These are phyloP conservation scores for Xiphophorus maculatus DNA, from an alignment of 2,113 vertebrate genomes.

Conservation along the genomic window DNA sequence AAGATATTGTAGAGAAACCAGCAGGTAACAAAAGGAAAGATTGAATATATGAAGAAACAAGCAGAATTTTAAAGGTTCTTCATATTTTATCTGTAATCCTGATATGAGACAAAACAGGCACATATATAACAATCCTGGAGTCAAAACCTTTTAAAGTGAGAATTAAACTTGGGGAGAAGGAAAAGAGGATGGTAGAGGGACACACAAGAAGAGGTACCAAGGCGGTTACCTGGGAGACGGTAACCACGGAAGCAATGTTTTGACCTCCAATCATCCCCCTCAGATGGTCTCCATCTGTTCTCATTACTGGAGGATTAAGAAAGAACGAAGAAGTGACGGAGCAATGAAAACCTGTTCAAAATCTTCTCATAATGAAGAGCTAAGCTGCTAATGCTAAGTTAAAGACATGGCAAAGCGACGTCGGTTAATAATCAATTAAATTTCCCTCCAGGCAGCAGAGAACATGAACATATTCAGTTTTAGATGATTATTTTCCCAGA, in stretches of 20 bases:
- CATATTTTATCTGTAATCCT: background rate
- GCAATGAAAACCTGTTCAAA: background rate
- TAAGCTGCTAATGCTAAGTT: background rate
- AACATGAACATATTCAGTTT: background rate
- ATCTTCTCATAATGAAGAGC: background rate
- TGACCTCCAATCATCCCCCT: slow-evolving; percentile 48
- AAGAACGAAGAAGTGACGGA: slow-evolving; percentile 1
- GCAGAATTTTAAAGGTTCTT: no score
- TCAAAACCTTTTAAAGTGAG: background rate
- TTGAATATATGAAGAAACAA: background rate
- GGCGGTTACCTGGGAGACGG: slow-evolving; percentile 54
- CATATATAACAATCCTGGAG: background rate
- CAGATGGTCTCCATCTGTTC: slow-evolving; percentile 44
- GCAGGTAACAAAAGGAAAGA: no score
- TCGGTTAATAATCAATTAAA: slow-evolving; percentile 18
- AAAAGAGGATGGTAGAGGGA: background rate
- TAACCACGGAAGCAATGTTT: slow-evolving; percentile 49
- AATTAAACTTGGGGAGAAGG: background rate
- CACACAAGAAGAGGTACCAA: slow-evolving; percentile 1
- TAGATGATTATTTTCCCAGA: background rate
- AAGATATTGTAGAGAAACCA: no score
- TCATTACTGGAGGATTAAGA: slow-evolving; percentile 35
- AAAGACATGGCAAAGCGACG: background rate
- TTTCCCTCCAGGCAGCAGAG: background rate
- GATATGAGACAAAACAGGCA: background rate